phyloP scores from a whole-genome alignment of 1,140 invertebrate genomes.

The Listronotus oregonensis region DNA sequence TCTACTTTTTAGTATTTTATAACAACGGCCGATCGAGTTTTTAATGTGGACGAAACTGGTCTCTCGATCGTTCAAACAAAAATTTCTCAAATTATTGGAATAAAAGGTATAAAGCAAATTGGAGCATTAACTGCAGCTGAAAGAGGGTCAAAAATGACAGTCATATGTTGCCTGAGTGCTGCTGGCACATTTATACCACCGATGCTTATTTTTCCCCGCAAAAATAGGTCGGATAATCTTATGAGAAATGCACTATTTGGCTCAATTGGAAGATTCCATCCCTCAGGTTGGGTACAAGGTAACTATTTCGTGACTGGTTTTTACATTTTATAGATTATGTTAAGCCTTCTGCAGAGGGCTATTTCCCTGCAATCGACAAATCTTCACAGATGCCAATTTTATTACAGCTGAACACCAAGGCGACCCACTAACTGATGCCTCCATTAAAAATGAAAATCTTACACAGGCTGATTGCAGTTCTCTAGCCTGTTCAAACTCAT shows the following conservation, averaged over 20 bases:
- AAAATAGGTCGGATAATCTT: constrained; percentile 25
- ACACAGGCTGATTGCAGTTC: too few species aligned
- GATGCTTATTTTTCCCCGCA: constrained; percentile 33
- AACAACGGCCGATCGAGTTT: constrained; percentile 12
- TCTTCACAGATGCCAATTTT: too few species aligned
- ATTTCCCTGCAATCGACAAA: too few species aligned
- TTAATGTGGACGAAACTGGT: constrained; percentile 29
- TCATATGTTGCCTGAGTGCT: constrained; percentile 53
- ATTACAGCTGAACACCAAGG: too few species aligned
- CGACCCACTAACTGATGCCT: too few species aligned
- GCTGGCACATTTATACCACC: constrained; percentile 22
- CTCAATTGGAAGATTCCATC: constrained; percentile 34
- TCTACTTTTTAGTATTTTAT: too few species aligned
- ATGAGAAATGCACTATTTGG: constrained; percentile 37
- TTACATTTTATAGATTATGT: constrained; percentile 31
- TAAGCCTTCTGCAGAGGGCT: constrained; percentile 16
- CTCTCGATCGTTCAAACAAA: constrained; percentile 24
- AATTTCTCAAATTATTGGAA: constrained; percentile 15
- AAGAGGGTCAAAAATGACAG: constrained; percentile 57
- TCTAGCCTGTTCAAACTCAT: too few species aligned
- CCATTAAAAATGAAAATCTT: too few species aligned
- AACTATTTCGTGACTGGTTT: constrained; percentile 38
- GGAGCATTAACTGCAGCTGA: constrained; percentile 57
- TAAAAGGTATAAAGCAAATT: constrained; percentile 25
- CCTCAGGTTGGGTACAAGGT: constrained; percentile 33